These are phyloP conservation scores for Blastobasis adustella DNA, from an alignment of 2,888 invertebrate species.

Conservation along the genomic window DNA sequence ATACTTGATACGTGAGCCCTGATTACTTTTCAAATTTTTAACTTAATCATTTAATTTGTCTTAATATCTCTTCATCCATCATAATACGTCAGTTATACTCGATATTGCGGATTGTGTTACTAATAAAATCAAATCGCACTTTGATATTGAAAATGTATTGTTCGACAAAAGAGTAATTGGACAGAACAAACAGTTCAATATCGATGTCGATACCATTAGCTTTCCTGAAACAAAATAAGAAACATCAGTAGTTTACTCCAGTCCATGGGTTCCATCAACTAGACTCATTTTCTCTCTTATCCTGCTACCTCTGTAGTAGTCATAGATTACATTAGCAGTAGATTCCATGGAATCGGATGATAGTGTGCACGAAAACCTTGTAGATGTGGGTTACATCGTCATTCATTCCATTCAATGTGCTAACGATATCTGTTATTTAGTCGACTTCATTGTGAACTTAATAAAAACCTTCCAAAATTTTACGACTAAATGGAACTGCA, in stretches of 20 bases:
- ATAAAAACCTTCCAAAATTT: background rate
- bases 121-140: too few relatives aligned
- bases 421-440: constrained; percentile 11
- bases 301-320: constrained; percentile 16
- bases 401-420: constrained; percentile 9
- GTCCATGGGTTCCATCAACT: constrained; percentile 28
- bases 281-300: constrained; percentile 3
- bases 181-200: too few relatives aligned
- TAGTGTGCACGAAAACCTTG: constrained; percentile 29
- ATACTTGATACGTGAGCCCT: too few relatives aligned
- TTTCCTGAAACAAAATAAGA: constrained; percentile 22
- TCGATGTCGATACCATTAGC: constrained; percentile 26
- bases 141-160: too few relatives aligned
- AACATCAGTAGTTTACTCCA: constrained; percentile 26
- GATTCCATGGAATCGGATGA: constrained; percentile 7
- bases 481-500: constrained; percentile 5
- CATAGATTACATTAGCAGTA: constrained; percentile 22
- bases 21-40: too few relatives aligned
- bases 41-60: too few relatives aligned
- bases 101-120: too few relatives aligned
- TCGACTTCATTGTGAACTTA: constrained; percentile 4
- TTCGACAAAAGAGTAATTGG: too few relatives aligned
- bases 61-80: too few relatives aligned
- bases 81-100: too few relatives aligned
- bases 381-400: constrained; percentile 3